Evolutionary conservation across 2,113 vertebrate genomes (phyloP).

Genomic region (Pterocles burchelli): DNA sequence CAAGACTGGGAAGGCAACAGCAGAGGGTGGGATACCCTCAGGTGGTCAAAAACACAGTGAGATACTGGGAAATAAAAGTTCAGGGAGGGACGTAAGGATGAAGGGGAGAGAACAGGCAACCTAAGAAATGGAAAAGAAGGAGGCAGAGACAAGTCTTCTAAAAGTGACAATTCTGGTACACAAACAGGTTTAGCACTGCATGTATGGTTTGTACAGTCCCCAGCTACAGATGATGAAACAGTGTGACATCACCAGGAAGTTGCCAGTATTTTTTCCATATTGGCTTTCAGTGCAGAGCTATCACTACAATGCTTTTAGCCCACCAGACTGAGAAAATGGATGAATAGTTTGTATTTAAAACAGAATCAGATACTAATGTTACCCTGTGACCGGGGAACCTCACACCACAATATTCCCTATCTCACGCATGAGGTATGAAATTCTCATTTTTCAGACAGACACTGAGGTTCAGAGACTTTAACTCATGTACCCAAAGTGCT

Average conservation of each 20-base stretch:
- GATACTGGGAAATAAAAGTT: neutral
- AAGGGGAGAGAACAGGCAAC: neutral
- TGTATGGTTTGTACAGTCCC: neutral
- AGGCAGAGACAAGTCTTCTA: neutral
- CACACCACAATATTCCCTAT: neutral
- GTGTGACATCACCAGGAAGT: neutral
- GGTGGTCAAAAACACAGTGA: neutral
- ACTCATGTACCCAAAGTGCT: neutral
- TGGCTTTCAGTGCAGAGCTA: neutral
- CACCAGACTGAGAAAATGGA: neutral
- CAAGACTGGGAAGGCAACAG: neutral
- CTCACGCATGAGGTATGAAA: neutral
- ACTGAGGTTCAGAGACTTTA: neutral
- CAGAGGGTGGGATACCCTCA: fast-evolving
- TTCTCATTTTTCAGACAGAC: neutral
- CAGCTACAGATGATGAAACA: fast-evolving
- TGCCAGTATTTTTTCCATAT: neutral
- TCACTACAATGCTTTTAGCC: neutral
- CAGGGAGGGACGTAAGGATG: no score
- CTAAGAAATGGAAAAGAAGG: neutral
- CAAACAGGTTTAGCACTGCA: neutral
- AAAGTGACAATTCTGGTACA: neutral
- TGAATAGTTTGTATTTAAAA: neutral
- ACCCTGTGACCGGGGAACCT: neutral
- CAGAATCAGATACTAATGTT: neutral